These are phyloP conservation scores for Ceratosolen fusciceps DNA, from an alignment of 1,140 invertebrate species.

Conservation along the genomic window DNA sequence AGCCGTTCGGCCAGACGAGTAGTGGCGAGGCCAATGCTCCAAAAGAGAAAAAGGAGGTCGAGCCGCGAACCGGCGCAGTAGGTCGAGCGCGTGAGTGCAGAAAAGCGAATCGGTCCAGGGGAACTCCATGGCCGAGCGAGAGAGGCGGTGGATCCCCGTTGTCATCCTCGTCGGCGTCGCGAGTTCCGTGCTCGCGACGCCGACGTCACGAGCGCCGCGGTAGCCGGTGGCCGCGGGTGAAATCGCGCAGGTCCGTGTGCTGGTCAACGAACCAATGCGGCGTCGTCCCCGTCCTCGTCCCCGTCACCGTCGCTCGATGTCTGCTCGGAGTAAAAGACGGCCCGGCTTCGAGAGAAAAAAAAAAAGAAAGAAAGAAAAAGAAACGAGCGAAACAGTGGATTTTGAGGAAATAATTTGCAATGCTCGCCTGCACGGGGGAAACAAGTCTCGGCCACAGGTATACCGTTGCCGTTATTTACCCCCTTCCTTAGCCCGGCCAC, in stretches of 20 bases:
- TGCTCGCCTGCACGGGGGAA: too few species aligned
- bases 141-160: conserved; percentile 22
- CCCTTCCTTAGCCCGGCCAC: too few species aligned
- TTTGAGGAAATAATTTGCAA: too few species aligned
- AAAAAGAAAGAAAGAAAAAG: too few species aligned
- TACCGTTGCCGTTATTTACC: too few species aligned
- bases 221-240: conserved; percentile 17
- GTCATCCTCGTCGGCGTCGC: background rate
- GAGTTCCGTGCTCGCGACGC: background rate
- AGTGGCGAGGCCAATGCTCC: background rate
- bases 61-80: conserved; percentile 8
- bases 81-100: conserved; percentile 28
- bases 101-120: conserved; percentile 22
- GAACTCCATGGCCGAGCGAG: conserved; percentile 14
- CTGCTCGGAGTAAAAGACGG: too few species aligned
- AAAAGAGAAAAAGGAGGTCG: conserved; percentile 18
- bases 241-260: background rate
- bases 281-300: background rate
- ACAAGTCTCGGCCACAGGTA: too few species aligned
- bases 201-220: background rate
- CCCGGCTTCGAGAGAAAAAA: too few species aligned
- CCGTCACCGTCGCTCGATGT: background rate
- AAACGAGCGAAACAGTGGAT: too few species aligned
- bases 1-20: too few species aligned
- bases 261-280: conserved; percentile 24